Evolutionary conservation across 2,888 invertebrate species (phyloP).

Genomic region (Drosophila seclusa): DNA sequence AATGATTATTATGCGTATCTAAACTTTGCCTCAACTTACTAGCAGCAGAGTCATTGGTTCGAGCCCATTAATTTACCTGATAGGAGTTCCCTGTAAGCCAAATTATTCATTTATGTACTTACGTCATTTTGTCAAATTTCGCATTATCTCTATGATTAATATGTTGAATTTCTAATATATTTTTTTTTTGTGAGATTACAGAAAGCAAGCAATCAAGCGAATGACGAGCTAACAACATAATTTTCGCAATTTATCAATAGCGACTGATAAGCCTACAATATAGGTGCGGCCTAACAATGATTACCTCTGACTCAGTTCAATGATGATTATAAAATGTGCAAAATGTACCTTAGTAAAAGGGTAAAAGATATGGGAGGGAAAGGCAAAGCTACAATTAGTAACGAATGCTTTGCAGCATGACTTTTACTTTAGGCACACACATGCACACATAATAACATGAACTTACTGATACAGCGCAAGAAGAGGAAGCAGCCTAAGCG

Average conservation of each 20-base stretch:
- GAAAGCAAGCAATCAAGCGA: background rate
- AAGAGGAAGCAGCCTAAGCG: slow-evolving; percentile 6
- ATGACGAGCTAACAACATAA: slow-evolving; percentile 8
- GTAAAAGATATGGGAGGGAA: background rate
- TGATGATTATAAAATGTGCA: slow-evolving; percentile 15
- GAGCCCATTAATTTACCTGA: background rate
- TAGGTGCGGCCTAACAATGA: background rate
- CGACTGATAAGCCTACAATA: slow-evolving; percentile 26
- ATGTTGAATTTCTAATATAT: background rate
- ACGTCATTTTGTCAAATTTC: slow-evolving; percentile 9
- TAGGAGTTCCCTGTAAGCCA: slow-evolving; percentile 29
- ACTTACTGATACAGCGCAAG: background rate
- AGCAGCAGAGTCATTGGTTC: background rate
- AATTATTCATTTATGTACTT: slow-evolving; percentile 32
- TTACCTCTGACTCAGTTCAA: slow-evolving; percentile 25
- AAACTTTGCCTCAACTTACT: slow-evolving; percentile 15
- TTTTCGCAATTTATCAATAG: slow-evolving; percentile 13
- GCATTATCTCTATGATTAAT: slow-evolving; percentile 29
- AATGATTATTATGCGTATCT: slow-evolving; percentile 1
- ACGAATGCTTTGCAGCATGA: slow-evolving; percentile 5
- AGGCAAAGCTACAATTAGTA: background rate
- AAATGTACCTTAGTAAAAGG: background rate
- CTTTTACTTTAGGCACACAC: background rate
- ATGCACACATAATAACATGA: background rate
- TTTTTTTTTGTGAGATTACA: slow-evolving; percentile 28